phyloP scores from a whole-genome alignment of 1,140 invertebrate genomes.

The Pachypsylla venusta region DNA sequence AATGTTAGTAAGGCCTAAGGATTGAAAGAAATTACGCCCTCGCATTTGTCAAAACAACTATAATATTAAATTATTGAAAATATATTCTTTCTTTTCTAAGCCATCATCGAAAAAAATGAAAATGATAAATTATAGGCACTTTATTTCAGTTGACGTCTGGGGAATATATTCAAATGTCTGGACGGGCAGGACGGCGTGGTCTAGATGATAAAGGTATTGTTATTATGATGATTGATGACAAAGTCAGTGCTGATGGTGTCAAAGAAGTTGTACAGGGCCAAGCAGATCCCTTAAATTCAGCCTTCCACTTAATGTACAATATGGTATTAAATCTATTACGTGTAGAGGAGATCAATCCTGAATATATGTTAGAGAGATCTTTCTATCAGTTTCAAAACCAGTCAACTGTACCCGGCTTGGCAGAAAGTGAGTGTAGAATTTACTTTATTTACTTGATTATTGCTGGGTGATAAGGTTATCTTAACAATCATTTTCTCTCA shows the following conservation, averaged over 20 bases:
- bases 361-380: constrained; percentile 96
- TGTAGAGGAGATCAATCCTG: constrained; percentile 99
- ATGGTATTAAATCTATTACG: constrained; percentile 95
- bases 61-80: too few relatives aligned
- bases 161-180: constrained; percentile 99
- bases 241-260: constrained; percentile 72
- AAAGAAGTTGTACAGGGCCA: constrained; percentile 81
- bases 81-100: too few relatives aligned
- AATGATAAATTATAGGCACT: too few relatives aligned
- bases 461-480: too few relatives aligned
- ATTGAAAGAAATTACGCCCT: too few relatives aligned
- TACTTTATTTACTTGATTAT: too few relatives aligned
- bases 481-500: too few relatives aligned
- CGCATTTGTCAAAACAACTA: too few relatives aligned
- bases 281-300: constrained; percentile 93
- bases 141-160: constrained; percentile 72
- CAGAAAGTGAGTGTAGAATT: constrained; percentile 59
- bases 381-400: constrained; percentile 99
- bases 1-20: too few relatives aligned
- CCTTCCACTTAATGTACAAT: constrained; percentile 98
- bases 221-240: constrained; percentile 97
- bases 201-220: constrained; percentile 97
- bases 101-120: too few relatives aligned
- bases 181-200: constrained; percentile 90
- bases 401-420: constrained; percentile 74